A percentile compares a stretch with the other conserved stretches of the same genome.
phyloP scores from a whole-genome alignment of 2,113 vertebrate species.

The Columba janthina region DNA sequence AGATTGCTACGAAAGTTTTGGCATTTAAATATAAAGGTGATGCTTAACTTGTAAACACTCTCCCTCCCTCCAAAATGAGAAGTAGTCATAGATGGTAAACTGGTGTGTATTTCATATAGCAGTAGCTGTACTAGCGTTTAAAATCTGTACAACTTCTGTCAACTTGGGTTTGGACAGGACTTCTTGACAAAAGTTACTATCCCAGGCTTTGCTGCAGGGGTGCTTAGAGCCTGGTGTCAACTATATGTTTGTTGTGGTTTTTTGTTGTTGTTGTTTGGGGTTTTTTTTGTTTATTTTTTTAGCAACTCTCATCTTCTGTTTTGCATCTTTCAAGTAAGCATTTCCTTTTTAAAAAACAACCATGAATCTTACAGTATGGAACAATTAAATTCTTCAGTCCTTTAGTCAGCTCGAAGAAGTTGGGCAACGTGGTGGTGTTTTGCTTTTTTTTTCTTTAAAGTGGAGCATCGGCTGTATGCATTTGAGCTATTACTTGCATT shows the following conservation, averaged over 20 bases:
- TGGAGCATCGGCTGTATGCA: background rate
- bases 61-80: background rate
- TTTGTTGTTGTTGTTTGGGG: background rate
- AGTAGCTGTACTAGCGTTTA: background rate
- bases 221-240: background rate
- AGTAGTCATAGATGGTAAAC: background rate
- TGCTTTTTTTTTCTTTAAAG: background rate
- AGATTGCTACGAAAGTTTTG: background rate
- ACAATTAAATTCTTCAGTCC: background rate
- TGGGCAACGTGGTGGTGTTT: background rate
- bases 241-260: background rate
- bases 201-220: background rate
- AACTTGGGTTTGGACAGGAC: background rate
- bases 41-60: background rate
- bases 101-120: background rate
- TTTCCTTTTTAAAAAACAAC: background rate
- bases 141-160: background rate
- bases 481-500: background rate
- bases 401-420: background rate
- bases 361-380: rapidly evolving
- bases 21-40: background rate
- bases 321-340: background rate
- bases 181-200: background rate
- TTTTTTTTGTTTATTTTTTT: background rate
- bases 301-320: background rate